These are phyloP conservation scores for Tupaia chinensis DNA, from an alignment of 2,113 vertebrate species.

Conservation along the genomic window DNA sequence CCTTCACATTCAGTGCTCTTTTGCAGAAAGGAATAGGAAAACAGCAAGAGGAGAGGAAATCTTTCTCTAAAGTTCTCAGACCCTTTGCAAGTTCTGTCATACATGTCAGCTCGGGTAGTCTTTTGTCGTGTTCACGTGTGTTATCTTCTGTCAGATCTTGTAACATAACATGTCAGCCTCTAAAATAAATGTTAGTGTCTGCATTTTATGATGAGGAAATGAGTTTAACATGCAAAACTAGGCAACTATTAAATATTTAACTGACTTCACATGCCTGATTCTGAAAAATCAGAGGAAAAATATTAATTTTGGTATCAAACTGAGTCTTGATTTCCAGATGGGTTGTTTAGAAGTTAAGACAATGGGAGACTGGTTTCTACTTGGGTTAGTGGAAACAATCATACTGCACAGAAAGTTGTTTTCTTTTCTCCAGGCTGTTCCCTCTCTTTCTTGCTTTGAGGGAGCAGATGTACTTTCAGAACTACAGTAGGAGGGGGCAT, in stretches of 20 bases:
- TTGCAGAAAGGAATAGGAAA: not conserved
- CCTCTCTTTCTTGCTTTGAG: not conserved
- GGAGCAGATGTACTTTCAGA: conserved; percentile 48
- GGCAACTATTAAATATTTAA: not conserved
- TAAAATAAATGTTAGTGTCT: not conserved
- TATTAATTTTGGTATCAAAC: not conserved
- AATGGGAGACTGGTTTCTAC: not conserved
- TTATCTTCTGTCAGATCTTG: not conserved
- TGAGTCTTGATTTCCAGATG: not conserved
- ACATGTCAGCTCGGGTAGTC: not conserved
- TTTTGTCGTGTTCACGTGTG: not conserved
- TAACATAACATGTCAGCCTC: not conserved
- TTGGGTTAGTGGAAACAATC: not conserved
- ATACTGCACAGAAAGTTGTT: not conserved
- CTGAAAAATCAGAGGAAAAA: not conserved
- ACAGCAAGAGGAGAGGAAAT: not conserved
- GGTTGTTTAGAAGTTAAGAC: not conserved
- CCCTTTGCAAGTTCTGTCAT: not conserved
- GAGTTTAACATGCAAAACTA: not conserved
- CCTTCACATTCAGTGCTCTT: not conserved
- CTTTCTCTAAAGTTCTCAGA: not conserved
- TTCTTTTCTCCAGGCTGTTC: not conserved
- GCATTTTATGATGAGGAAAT: not conserved
- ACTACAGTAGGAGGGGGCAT: not conserved
- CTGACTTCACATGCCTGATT: not conserved